Base-by-base conservation (phyloP, 1,140 invertebrate species). In the Nasonia vitripennis region DNA sequence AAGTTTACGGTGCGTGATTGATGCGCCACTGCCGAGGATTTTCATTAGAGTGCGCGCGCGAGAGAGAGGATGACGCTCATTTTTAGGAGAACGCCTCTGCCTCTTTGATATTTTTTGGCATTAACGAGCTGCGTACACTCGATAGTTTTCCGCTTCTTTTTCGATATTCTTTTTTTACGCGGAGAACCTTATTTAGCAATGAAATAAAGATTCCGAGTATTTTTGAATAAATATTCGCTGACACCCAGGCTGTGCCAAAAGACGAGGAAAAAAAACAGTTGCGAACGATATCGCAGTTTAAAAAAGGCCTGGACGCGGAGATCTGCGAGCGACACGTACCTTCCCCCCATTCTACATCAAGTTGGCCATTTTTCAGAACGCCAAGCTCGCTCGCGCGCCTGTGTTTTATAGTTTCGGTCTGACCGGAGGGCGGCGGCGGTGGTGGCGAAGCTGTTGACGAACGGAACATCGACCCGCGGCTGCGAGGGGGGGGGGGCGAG, bases 21-120 rank as follows among this genome's bases (percentile, higher is more conserved):
- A 84, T 84, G 75, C 67, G 11, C 17, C 34, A 31, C 62, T 27
- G 55, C 55, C 75, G 71, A 71, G 41, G 67, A 84, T 84, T 84
- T 84, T 84, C 77, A 84, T 84, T 84, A 71, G 62, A 71, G 41
- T 20, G 55, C 17, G 17, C 17, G 55, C 6, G 17, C 17, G 55
- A 0, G 17, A 62, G 17, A 41, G 1, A 31, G 41, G 11, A 55
- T 37, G 41, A 79, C 67, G 55, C 34, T 79, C 71, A 78, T 78
- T 78, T 67, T 41, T n/a, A 62, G 55, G 2, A 7, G 55, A 7
- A n/a, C 34, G 34, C 1, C 6, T 17, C 41, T 41, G 27, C 23
- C 11, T 79, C 37, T 84, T 74, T 70, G n/a, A 62, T 82, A 81
- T 82, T 74, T 82, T 82, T 12, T 2, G 20, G 31, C 27, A 55